Conservation (phyloP, 1,140 invertebrate species). For the Antheraea pernyi region DNA sequence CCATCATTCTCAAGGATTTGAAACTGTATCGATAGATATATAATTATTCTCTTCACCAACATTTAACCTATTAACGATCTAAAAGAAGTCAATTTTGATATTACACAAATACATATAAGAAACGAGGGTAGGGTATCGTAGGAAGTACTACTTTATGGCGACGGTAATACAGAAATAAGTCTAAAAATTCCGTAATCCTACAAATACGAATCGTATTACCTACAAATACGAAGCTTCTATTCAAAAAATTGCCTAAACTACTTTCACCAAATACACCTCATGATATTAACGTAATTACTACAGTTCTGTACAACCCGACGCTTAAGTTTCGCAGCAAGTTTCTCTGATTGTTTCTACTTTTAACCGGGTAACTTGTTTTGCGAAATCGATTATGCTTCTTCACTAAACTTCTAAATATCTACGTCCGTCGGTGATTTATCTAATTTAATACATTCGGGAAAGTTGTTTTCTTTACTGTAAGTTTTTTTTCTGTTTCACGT, state of each 20-base stretch:
- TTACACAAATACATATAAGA: too few species aligned
- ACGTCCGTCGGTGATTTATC: background rate
- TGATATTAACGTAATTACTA: background rate
- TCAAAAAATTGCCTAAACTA: background rate
- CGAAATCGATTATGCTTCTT: slow-evolving; percentile 9
- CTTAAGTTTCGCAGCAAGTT: background rate
- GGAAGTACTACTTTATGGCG: too few species aligned
- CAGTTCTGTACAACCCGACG: background rate
- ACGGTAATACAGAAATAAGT: too few species aligned
- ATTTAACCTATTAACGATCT: too few species aligned
- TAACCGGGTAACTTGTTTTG: background rate
- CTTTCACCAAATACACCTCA: background rate
- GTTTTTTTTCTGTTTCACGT: slow-evolving; percentile 5
- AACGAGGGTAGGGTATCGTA: too few species aligned
- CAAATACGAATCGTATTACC: too few species aligned
- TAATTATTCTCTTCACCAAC: too few species aligned
- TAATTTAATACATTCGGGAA: background rate
- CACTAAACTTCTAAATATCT: background rate
- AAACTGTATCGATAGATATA: too few species aligned
- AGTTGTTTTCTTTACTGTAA: background rate
- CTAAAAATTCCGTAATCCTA: too few species aligned
- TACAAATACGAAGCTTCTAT: background rate
- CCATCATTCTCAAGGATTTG: too few species aligned
- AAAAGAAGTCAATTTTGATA: too few species aligned
- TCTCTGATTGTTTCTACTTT: background rate